Percentiles rank a stretch among this genome's conserved stretches.
These are phyloP conservation scores for Tragulus kanchil DNA, from an alignment of 2,113 vertebrate genomes.

Conservation along the genomic window DNA sequence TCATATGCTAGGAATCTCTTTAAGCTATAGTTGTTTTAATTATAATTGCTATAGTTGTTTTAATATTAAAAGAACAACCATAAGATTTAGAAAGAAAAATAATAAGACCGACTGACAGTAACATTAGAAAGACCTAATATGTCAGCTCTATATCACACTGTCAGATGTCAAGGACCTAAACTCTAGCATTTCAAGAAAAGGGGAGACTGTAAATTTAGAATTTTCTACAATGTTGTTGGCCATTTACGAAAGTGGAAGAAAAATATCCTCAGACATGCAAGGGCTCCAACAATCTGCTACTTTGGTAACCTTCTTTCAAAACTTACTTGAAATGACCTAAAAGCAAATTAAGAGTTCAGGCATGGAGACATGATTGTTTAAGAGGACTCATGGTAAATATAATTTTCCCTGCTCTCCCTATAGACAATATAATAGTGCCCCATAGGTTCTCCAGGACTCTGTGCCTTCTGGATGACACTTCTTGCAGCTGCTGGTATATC, in stretches of 20 bases:
- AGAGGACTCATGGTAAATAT: background rate
- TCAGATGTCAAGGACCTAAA: background rate
- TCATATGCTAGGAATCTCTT: background rate
- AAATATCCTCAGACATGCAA: background rate
- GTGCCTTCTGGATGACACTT: background rate
- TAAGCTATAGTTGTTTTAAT: background rate
- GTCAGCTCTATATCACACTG: background rate
- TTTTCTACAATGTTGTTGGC: background rate
- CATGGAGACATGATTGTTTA: background rate
- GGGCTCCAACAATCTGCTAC: background rate
- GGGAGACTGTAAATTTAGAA: background rate
- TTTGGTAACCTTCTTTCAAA: slow-evolving; percentile 1
- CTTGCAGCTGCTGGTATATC: background rate
- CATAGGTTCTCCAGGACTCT: background rate
- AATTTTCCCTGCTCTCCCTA: background rate
- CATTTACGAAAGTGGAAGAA: background rate
- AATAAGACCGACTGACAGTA: background rate
- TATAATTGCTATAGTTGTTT: background rate
- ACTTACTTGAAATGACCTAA: background rate
- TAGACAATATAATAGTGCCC: background rate
- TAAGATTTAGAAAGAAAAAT: slow-evolving; percentile 39
- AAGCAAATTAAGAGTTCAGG: background rate
- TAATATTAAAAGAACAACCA: background rate
- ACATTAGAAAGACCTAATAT: background rate
- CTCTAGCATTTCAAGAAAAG: background rate